A percentile compares a stretch with the other conserved stretches of the same genome.
Conservation (phyloP, 2,797 vertebrate species). For the Oreonectes daqikongensis region DNA sequence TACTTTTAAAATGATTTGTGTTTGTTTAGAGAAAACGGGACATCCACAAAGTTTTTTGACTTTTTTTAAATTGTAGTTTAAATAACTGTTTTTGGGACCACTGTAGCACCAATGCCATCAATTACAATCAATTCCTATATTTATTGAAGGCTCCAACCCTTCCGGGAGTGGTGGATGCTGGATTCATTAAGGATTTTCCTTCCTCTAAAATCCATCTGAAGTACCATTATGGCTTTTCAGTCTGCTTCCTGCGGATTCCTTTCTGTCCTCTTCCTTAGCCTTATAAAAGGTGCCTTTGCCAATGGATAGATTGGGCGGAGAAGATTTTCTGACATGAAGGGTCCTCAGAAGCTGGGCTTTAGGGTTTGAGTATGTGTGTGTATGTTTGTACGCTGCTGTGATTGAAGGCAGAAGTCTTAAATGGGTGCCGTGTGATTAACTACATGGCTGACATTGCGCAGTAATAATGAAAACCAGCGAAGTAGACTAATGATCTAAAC, state of each 20-base stretch:
- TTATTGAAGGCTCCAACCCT: constrained; percentile 3
- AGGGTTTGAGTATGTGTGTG: constrained; percentile 36
- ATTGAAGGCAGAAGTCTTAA: constrained; percentile 76
- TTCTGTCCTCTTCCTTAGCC: constrained; percentile 72
- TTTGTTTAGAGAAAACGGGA: not conserved
- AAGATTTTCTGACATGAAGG: constrained; percentile 63
- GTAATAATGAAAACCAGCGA: constrained; percentile 75
- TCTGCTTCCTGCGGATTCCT: constrained; percentile 80
- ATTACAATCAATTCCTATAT: not conserved
- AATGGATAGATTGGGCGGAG: constrained; percentile 51
- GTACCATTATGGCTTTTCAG: constrained; percentile 82
- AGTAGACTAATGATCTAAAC: constrained; percentile 81
- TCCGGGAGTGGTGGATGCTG: constrained; percentile 74
- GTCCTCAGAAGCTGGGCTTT: constrained; percentile 64
- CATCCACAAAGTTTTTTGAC: not conserved
- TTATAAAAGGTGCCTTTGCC: constrained; percentile 74
- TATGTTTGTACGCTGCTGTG: constrained; percentile 64
- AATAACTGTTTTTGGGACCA: too few relatives aligned
- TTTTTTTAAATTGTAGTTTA: not conserved
- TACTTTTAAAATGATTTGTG: not conserved
- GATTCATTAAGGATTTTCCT: constrained; percentile 77
- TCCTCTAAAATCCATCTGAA: constrained; percentile 75
- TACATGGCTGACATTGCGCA: constrained; percentile 76
- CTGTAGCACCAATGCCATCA: too few relatives aligned
- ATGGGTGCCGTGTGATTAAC: constrained; percentile 78